Base-by-base conservation (phyloP, 1,140 invertebrate species). In the Luehdorfia chinensis region DNA sequence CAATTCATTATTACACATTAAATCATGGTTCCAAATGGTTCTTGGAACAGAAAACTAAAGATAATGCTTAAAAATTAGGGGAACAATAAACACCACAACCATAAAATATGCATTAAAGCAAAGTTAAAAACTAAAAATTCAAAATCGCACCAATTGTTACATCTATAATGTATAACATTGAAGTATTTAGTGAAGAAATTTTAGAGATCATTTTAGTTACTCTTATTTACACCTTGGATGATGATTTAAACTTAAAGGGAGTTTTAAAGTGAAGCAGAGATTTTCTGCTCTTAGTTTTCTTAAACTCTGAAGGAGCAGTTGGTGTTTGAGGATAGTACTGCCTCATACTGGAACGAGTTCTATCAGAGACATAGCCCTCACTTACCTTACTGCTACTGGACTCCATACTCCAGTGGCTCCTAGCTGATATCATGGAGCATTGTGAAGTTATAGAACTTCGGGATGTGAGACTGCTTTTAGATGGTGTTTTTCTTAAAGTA, bases 261-360 rank as follows among this genome's bases (percentile, higher is more conserved):
- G 87, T 87, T 69, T 87, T 88, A 49, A 88, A 88, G 34, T 74
- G 71, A 33, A 88, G 47, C 47, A 87, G 55, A 11, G 87, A 87
- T 47, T 74, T 87, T 11, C 81, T 69, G 39, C 56, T 66, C 41
- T 78, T 85, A 21, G 70, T 57, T 46, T 84, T 87, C 47, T 80
- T 85, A 2, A 72, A 39, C 11, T 79, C 76, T 7, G 64, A 55
- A 7, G 61, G 64, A 1, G 55, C 60, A 1, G 58, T 50, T 14
- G 75, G 75, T 1, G 70, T 75, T 34, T 71, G 67, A 4, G 50
- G 15, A n/a, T n/a, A n/a, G 2, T 41, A 55, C 39, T 69, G 59
- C 33, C 57, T 64, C 23, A 64, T 50, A 41, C 57, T 65, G n/a
- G 58, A 53, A 8, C 69, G 52, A 6, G 57, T 67, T 37, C 66